Percentiles rank a stretch among this genome's conserved stretches.
Evolutionary conservation across 2,797 vertebrate genomes (phyloP).

Genomic region (Sebastes taczanowskii): DNA sequence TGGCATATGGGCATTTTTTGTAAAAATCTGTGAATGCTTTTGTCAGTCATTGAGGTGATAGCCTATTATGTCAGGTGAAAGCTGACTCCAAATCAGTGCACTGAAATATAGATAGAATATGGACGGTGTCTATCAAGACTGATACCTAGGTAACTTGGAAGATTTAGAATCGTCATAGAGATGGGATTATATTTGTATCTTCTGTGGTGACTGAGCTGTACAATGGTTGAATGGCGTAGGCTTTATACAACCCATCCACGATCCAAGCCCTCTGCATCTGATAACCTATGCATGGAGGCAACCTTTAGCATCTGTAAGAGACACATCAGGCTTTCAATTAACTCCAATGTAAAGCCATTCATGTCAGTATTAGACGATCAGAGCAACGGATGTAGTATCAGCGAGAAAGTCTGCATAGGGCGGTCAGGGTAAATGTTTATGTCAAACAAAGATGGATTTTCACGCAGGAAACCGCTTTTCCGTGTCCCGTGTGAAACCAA

Average conservation of each 20-base stretch:
- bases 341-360: background rate
- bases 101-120: background rate
- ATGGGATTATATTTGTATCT: background rate
- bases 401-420: too few species aligned
- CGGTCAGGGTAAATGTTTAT: too few species aligned
- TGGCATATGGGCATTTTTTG: background rate
- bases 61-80: background rate
- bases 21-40: background rate
- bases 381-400: background rate
- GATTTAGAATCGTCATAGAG: too few species aligned
- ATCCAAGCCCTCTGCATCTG: background rate
- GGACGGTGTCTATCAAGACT: too few species aligned
- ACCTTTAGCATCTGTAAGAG: background rate
- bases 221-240: background rate
- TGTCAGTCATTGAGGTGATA: background rate
- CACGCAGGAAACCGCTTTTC: too few species aligned
- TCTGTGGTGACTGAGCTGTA: background rate
- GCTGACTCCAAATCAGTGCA: background rate
- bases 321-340: background rate
- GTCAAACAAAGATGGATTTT: too few species aligned
- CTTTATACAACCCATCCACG: background rate
- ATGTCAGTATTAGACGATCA: background rate
- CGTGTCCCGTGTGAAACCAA: too few species aligned
- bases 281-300: background rate
- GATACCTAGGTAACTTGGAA: too few species aligned